Evolutionary conservation across 2,797 vertebrate genomes (phyloP).

Genomic region (Toxotes lorentzi): DNA sequence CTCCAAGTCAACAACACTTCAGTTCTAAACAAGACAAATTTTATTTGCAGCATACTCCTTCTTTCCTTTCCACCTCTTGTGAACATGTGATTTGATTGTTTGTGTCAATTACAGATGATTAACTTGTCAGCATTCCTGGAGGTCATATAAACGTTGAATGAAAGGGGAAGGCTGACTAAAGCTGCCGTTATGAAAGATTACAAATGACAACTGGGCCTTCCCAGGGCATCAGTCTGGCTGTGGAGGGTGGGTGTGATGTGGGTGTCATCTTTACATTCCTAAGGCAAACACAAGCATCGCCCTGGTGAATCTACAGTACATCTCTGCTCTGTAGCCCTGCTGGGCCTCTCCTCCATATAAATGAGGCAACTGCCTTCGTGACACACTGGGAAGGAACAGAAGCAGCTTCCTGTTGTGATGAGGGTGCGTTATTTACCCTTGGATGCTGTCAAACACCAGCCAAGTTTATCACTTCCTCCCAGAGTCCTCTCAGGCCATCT

Average conservation of each 20-base stretch:
- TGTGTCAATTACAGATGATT: conserved; percentile 18
- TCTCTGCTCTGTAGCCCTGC: conserved; percentile 44
- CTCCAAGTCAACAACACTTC: not conserved
- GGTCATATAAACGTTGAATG: not conserved
- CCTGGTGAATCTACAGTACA: conserved; percentile 67
- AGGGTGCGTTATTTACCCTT: conserved; percentile 62
- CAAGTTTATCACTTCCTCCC: conserved; percentile 67
- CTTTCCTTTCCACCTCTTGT: not conserved
- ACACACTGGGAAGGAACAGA: conserved; percentile 45
- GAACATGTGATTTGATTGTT: not conserved
- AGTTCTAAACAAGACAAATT: not conserved
- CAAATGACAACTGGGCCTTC: conserved; percentile 39
- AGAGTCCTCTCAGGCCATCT: conserved; percentile 43
- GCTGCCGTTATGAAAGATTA: conserved; percentile 26
- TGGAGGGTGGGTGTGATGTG: conserved; percentile 48
- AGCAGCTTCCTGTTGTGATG: conserved; percentile 50
- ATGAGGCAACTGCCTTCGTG: conserved; percentile 48
- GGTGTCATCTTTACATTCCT: conserved; percentile 63
- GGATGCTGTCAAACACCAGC: conserved; percentile 61
- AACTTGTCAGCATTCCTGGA: not conserved
- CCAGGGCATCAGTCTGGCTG: conserved; percentile 13
- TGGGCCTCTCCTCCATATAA: conserved; percentile 59
- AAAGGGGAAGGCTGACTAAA: not conserved
- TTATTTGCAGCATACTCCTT: not conserved
- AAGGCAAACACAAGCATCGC: conserved; percentile 55